A percentile compares a stretch with the other conserved stretches of the same genome.
phyloP scores from a whole-genome alignment of 2,797 vertebrate species.

The Anguilla obscura region DNA sequence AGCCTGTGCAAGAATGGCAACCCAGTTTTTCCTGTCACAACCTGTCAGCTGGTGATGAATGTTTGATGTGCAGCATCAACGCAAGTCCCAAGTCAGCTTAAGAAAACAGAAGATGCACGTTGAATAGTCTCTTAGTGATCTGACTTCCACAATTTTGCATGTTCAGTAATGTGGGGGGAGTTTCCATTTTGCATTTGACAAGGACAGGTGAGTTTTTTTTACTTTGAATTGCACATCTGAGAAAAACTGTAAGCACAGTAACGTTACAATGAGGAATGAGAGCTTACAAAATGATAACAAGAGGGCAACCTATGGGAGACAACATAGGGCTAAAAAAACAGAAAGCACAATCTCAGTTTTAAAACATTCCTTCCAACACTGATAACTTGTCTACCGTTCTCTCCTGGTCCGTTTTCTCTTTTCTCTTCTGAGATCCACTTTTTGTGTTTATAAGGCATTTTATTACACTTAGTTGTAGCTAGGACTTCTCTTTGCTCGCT shows the following conservation, averaged over 20 bases:
- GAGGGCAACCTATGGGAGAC: not conserved
- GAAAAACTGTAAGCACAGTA: not conserved
- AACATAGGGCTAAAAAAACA: not conserved
- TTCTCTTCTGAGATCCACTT: no score
- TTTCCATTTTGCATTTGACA: not conserved
- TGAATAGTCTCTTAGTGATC: not conserved
- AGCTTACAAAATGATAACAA: not conserved
- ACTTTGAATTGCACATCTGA: not conserved
- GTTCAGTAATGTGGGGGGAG: not conserved
- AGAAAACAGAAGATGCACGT: conserved; percentile 39
- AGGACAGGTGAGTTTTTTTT: not conserved
- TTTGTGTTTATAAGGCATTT: no score
- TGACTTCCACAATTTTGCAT: not conserved
- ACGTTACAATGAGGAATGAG: not conserved
- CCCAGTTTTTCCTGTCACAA: conserved; percentile 4
- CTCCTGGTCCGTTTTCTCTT: no score
- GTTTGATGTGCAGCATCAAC: conserved; percentile 62
- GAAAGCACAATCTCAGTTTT: not conserved
- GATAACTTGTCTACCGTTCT: no score
- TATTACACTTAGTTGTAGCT: no score
- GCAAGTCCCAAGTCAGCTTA: conserved; percentile 42
- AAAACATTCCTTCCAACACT: no score
- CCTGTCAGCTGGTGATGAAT: conserved; percentile 23
- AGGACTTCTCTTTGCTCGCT: no score
- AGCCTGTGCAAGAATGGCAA: not conserved